Evolutionary conservation across 2,113 vertebrate genomes (phyloP), one percentile per base, ranked within the genome.

Genomic region (Podarcis raffonei): DNA sequence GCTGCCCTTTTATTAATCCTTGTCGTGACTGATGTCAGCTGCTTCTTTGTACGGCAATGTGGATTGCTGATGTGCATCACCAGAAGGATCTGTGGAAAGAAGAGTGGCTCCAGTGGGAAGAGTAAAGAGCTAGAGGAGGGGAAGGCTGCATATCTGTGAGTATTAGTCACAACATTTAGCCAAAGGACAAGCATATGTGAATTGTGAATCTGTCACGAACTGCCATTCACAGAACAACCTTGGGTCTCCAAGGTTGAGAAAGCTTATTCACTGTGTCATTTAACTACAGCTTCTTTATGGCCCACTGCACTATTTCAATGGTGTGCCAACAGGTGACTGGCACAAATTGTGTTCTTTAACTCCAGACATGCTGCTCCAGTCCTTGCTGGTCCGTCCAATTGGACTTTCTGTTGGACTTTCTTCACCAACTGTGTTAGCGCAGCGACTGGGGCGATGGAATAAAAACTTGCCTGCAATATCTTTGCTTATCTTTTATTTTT

Each of bases 81-180:
- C 48, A 98, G 98, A 93, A 98, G 97, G 39, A 96, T 99, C 81
- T 99, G 99, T 86, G 98, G 99, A 91, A 99, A 99, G 96, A 99
- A 99, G 88, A 99, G 98, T 13, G 97, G 98, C 83, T 99, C 99
- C 89, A 98, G 98, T 83, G 98, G 98, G 89, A 99, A 99, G 94
- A 98, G 98, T 93, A 99, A 99, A 97, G 99, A 99, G 72, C 95
- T 99, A 0, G 99, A 99, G 96, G 99, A 99, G 96, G 99, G 99
- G 85, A 99, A 99, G 91, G 99, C 99, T 4, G 98, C 99, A 75
- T 99, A 99, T 93, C 97, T 99, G 99, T 99, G 95, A 99, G 99
- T 99, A 95, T 85, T 37, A 69, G 80, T 77, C 59, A 27, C 48
- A 0, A 0, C 32, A 12, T 9, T 30, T 79, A 66, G 18, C 81